A percentile compares a stretch with the other conserved stretches of the same genome.
These are phyloP conservation scores for Dryadula phaetusa DNA, from an alignment of 2,888 invertebrate species.

Conservation along the genomic window DNA sequence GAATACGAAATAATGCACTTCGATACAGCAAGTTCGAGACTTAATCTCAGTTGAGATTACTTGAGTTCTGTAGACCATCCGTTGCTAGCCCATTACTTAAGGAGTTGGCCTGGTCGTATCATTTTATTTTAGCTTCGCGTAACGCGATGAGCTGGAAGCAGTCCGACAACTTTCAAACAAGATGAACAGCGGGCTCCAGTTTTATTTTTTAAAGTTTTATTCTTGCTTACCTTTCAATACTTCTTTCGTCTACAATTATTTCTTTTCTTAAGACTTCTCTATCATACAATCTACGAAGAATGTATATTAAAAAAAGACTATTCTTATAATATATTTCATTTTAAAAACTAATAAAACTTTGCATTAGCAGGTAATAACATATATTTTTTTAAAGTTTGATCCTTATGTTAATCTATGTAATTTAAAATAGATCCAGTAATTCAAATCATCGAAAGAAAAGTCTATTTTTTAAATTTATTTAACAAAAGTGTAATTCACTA, in stretches of 20 bases:
- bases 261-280: not conserved
- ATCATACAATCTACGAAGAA: not conserved
- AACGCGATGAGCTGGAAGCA: constrained; percentile 50
- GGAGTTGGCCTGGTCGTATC: constrained; percentile 58
- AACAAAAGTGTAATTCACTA: too few relatives aligned
- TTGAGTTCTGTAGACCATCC: constrained; percentile 59
- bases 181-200: constrained; percentile 60
- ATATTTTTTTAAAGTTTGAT: too few relatives aligned
- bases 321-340: too few relatives aligned
- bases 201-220: constrained; percentile 56
- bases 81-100: constrained; percentile 62
- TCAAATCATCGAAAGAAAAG: too few relatives aligned
- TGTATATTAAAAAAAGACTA: too few relatives aligned
- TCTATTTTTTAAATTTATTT: too few relatives aligned
- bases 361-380: too few relatives aligned
- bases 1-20: constrained; percentile 71
- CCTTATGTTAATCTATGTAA: too few relatives aligned
- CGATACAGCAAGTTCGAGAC: constrained; percentile 72
- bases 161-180: constrained; percentile 62
- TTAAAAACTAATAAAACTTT: too few relatives aligned
- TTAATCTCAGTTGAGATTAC: constrained; percentile 76
- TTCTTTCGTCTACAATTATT: not conserved
- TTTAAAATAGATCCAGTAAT: too few relatives aligned
- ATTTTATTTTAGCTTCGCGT: constrained; percentile 54
- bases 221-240: constrained; percentile 41